Evolutionary conservation across 2,888 invertebrate genomes (phyloP).

Genomic region (Oxytorus armatus): DNA sequence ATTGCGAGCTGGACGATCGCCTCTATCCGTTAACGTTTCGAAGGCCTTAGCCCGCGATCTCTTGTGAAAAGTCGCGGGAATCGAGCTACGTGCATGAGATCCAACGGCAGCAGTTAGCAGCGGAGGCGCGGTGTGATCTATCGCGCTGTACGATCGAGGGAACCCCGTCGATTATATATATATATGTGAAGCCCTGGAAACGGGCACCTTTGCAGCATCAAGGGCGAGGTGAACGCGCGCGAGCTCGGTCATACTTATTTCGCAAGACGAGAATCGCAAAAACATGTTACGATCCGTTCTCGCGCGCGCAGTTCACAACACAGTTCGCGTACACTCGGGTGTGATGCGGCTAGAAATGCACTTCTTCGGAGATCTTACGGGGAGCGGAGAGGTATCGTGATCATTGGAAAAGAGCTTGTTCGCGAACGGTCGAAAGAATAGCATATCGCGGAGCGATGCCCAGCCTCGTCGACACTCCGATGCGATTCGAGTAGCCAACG

Average conservation of each 20-base stretch:
- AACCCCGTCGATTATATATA: constrained; percentile 65
- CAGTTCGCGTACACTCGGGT: constrained; percentile 18
- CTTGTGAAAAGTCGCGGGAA: constrained; percentile 65
- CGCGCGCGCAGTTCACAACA: constrained; percentile 9
- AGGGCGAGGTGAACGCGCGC: constrained; percentile 61
- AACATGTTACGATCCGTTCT: constrained; percentile 52
- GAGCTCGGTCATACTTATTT: constrained; percentile 56
- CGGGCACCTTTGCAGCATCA: constrained; percentile 49
- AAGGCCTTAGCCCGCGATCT: constrained; percentile 57
- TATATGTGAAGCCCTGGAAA: constrained; percentile 20
- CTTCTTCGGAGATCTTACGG: constrained; percentile 32
- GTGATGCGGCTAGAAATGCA: constrained; percentile 29
- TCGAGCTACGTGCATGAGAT: constrained; percentile 59
- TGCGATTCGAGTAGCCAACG: constrained; percentile 59
- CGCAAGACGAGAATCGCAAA: constrained; percentile 56
- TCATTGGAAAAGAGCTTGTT: constrained; percentile 27
- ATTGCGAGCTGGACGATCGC: constrained; percentile 61
- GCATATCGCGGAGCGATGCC: constrained; percentile 22
- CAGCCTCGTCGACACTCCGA: constrained; percentile 44
- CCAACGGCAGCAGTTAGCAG: constrained; percentile 59
- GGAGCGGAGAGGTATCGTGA: constrained; percentile 17
- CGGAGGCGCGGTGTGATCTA: constrained; percentile 64
- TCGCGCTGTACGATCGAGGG: constrained; percentile 75
- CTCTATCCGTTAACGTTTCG: constrained; percentile 56
- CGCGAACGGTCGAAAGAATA: constrained; percentile 47